Percentiles rank a stretch among this genome's conserved stretches.
phyloP scores from a whole-genome alignment of 2,888 invertebrate species.

The Sycophila texana region DNA sequence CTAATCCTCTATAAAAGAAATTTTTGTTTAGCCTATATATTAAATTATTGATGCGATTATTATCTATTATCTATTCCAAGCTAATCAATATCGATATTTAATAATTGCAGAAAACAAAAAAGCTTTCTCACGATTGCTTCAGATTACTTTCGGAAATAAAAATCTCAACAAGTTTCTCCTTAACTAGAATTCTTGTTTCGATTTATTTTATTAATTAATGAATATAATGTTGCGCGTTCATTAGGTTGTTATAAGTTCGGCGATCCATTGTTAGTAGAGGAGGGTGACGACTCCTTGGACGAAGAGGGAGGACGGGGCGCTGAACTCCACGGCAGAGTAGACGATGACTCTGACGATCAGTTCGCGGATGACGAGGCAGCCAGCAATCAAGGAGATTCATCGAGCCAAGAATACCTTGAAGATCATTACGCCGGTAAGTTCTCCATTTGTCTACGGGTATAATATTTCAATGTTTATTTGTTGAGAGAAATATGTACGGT shows the following conservation, averaged over 20 bases:
- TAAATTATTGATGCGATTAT: too few relatives aligned
- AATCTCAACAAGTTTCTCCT: too few relatives aligned
- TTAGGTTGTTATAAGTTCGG: constrained; percentile 83
- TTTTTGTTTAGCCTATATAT: too few relatives aligned
- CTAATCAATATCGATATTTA: too few relatives aligned
- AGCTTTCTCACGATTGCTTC: too few relatives aligned
- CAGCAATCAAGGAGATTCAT: constrained; percentile 77
- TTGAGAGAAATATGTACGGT: background rate
- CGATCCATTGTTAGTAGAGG: constrained; percentile 79
- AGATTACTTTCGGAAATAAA: too few relatives aligned
- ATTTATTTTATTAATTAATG: too few relatives aligned
- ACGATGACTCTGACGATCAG: constrained; percentile 78
- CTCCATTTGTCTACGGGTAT: background rate
- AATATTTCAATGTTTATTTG: background rate
- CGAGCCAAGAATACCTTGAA: constrained; percentile 78
- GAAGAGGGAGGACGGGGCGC: constrained; percentile 81
- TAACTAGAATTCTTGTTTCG: too few relatives aligned
- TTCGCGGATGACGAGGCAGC: constrained; percentile 80
- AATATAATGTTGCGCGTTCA: constrained; percentile 52
- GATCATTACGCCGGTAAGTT: constrained; percentile 73
- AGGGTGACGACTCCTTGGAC: constrained; percentile 85
- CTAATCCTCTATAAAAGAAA: too few relatives aligned
- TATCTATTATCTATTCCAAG: too few relatives aligned
- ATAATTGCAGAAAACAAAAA: too few relatives aligned
- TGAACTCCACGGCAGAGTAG: constrained; percentile 69